Evolutionary conservation across 2,797 vertebrate genomes (phyloP), one percentile per base, ranked within the genome.

Genomic region (Schizopygopsis pylzovi): DNA sequence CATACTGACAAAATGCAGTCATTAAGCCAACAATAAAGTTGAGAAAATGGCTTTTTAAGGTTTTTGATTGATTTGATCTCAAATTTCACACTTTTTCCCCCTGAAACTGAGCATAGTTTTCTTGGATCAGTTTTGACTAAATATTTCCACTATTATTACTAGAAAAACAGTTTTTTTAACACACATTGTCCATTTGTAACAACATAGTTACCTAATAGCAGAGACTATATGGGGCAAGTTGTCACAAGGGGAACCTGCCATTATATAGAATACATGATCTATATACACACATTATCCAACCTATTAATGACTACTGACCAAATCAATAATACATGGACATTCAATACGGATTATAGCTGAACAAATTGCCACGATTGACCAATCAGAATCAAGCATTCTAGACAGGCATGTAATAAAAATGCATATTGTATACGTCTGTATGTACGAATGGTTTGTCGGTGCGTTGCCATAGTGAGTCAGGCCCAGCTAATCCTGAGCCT

Each of bases 401-500:
- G 52, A 79, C 52, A 77, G 11, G 5, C 9, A 1, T 52, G 72
- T 33, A 49, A 52, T 33, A 47, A 18, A 79, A 7, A 79, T 79
- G 9, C 43, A 80, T 33, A 71, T 63, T 73, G 75, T n/a, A n/a
- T n/a, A n/a, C n/a, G n/a, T n/a, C n/a, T n/a, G n/a, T n/a, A n/a
- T 67, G 86, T 67, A 52, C n/a, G 18, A 49, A 73, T 49, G 22
- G 59, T 81, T 87, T 67, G 41, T 76, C 39, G 61, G 70, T 83
- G 85, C 61, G 43, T 76, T 82, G 81, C 67, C 12, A 76, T 63
- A 72, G 63, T 87, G 67, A 83, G 81, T 83, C 79, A 85, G 77
- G 68, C 80, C 16, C 49, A 25, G 79, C 89, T 88, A 87, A 87
- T 90, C 87, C 87, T 83, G 77, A 59, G 77, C 72, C 72, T 83